Conservation (phyloP, 2,888 invertebrate genomes). For the Chymomyza caudatula region DNA sequence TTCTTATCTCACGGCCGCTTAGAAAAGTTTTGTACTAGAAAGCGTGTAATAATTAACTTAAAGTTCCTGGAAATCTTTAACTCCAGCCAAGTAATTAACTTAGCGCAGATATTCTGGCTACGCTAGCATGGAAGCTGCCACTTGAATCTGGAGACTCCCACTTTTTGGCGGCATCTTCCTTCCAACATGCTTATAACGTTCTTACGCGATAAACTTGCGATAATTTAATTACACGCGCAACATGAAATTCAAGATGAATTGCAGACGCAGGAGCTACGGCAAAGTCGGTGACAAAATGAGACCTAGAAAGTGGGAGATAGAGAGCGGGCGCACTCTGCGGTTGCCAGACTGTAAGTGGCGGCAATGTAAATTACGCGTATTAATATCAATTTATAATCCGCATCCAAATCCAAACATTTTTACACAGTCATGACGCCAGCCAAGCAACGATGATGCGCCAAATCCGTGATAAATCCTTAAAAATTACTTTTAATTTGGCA, state of each 20-base stretch:
- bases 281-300: neutral
- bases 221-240: constrained; percentile 57
- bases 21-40: constrained; percentile 14
- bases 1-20: neutral
- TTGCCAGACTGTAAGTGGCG: constrained; percentile 44
- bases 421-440: constrained; percentile 1
- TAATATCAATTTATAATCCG: constrained; percentile 64
- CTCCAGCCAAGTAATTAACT: constrained; percentile 39
- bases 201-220: constrained; percentile 50
- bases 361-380: constrained; percentile 57
- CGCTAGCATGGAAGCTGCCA: constrained; percentile 1
- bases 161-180: constrained; percentile 17
- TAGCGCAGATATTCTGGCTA: neutral
- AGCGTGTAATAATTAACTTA: constrained; percentile 40
- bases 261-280: neutral
- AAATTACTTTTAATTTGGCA: constrained; percentile 62
- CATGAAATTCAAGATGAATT: constrained; percentile 29
- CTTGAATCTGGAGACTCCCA: constrained; percentile 4
- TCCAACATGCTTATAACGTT: constrained; percentile 26
- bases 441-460: constrained; percentile 49
- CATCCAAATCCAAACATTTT: constrained; percentile 42
- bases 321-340: constrained; percentile 14
- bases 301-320: constrained; percentile 5
- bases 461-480: constrained; percentile 65
- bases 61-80: constrained; percentile 11